These are phyloP conservation scores for Psix sp. DNA, from an alignment of 1,140 invertebrate species.

Conservation along the genomic window DNA sequence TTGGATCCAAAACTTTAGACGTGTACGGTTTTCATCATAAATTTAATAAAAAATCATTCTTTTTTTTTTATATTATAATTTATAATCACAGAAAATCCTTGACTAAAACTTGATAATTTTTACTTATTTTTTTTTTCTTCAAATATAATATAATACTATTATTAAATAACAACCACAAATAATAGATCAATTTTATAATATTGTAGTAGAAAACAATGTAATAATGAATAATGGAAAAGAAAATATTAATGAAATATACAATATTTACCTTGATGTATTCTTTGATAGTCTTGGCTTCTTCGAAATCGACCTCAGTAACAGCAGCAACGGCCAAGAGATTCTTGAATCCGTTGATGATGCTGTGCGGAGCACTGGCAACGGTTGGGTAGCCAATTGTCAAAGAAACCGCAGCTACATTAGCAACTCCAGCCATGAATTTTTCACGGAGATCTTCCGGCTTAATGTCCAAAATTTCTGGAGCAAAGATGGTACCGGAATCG, in stretches of 20 bases:
- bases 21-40: conserved; percentile 65
- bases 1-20: conserved; percentile 57
- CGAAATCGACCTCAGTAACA: conserved; percentile 95
- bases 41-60: neutral
- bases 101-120: too few species aligned
- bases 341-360: conserved; percentile 98
- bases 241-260: too few species aligned
- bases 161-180: too few species aligned
- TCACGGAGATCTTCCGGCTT: conserved; percentile 95
- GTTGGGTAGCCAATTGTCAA: conserved; percentile 97
- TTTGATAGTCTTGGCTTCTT: conserved; percentile 94
- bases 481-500: conserved; percentile 98
- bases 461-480: conserved; percentile 97
- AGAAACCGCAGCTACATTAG: conserved; percentile 95
- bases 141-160: too few species aligned
- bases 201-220: neutral
- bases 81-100: too few species aligned
- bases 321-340: conserved; percentile 97
- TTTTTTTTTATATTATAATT: neutral
- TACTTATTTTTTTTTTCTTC: too few species aligned
- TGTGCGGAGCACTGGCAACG: conserved; percentile 96
- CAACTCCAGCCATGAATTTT: conserved; percentile 94
- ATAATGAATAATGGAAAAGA: neutral
- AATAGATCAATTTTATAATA: too few species aligned
- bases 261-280: conserved; percentile 87